These are phyloP conservation scores for Zingel zingel DNA, from an alignment of 2,113 vertebrate species.

Conservation along the genomic window DNA sequence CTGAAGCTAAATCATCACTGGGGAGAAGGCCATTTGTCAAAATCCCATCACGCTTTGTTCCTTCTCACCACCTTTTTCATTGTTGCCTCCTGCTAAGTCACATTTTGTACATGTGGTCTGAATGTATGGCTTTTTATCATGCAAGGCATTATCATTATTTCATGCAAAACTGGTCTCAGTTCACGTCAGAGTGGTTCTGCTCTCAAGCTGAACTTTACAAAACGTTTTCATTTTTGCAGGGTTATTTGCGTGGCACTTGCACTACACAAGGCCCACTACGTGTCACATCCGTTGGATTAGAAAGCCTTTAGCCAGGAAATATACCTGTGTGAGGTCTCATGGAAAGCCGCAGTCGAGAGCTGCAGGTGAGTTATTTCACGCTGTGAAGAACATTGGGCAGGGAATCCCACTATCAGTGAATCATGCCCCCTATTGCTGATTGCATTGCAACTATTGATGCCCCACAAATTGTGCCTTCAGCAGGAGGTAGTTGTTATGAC, in stretches of 20 bases:
- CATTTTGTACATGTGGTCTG: neutral
- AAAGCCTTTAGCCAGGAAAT: conserved; percentile 10
- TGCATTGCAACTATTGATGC: conserved; percentile 6
- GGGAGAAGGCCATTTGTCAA: neutral
- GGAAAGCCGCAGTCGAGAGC: neutral
- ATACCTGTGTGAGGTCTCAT: neutral
- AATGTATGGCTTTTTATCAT: conserved; percentile 3
- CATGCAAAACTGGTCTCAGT: conserved; percentile 11
- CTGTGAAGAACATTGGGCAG: conserved; percentile 21
- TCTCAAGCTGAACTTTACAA: neutral
- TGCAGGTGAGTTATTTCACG: conserved; percentile 21
- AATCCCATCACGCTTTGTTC: neutral
- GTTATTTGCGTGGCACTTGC: neutral
- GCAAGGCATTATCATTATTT: too few species aligned
- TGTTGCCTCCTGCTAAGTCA: neutral
- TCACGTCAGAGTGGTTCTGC: neutral
- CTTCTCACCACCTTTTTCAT: neutral
- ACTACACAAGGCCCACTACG: neutral
- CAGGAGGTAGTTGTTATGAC: conserved; percentile 2
- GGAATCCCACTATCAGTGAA: conserved; percentile 3
- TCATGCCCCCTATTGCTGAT: conserved; percentile 18
- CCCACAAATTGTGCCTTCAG: conserved; percentile 21
- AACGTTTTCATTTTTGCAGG: neutral
- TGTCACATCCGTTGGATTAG: conserved; percentile 21
- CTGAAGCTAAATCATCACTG: neutral